These are phyloP conservation scores for Romanomermis culicivorax DNA, from an alignment of 2,888 invertebrate species.

Conservation along the genomic window DNA sequence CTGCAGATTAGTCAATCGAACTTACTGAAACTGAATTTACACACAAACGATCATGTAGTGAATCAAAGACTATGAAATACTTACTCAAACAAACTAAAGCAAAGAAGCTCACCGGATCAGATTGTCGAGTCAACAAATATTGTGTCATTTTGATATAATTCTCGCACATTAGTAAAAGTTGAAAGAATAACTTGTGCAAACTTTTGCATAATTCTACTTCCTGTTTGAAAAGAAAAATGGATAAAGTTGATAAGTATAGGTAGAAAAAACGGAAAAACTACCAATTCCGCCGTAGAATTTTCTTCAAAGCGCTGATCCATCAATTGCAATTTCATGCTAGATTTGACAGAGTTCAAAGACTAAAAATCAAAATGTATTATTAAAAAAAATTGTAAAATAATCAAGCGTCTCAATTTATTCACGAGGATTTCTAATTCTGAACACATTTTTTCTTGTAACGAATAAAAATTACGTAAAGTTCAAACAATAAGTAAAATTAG, in stretches of 20 bases:
- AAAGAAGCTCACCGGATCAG: slow-evolving; percentile 39
- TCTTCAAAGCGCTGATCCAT: slow-evolving; percentile 44
- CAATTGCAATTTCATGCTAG: slow-evolving; percentile 51
- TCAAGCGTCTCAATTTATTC: no score
- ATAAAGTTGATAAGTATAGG: neutral
- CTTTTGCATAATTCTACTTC: slow-evolving; percentile 60
- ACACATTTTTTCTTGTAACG: no score
- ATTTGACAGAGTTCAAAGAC: slow-evolving; percentile 47
- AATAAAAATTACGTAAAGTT: no score
- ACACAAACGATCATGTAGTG: no score
- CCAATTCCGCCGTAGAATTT: slow-evolving; percentile 37
- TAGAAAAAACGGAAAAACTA: neutral
- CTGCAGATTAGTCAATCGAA: no score
- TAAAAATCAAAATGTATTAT: slow-evolving; percentile 12
- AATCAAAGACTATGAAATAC: no score
- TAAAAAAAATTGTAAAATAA: no score
- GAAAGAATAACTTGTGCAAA: slow-evolving; percentile 75
- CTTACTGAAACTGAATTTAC: no score
- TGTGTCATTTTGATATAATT: slow-evolving; percentile 34
- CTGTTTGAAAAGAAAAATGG: slow-evolving; percentile 30
- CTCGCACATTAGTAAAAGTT: slow-evolving; percentile 64
- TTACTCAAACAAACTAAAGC: no score
- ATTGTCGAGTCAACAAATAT: slow-evolving; percentile 27
- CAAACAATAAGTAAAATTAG: no score
- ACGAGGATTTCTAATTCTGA: no score